Conservation (phyloP, 2,113 vertebrate genomes). For the Amphiprion ocellaris region DNA sequence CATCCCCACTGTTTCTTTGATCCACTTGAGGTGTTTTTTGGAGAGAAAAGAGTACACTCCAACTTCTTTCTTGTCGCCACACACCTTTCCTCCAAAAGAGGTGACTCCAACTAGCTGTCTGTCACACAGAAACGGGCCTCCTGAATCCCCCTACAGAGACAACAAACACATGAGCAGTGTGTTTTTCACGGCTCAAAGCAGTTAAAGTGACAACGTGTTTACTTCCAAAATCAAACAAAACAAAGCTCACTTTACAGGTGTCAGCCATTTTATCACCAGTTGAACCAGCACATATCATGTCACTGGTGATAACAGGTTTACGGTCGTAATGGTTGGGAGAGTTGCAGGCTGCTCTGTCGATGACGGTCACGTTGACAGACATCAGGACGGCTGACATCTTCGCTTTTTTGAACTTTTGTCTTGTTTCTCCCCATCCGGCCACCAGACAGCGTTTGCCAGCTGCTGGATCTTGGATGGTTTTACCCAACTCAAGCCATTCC, state of each 20-base stretch:
- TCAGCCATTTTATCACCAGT: background rate
- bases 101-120: constrained; percentile 57
- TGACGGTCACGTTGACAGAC: constrained; percentile 66
- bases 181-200: background rate
- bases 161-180: background rate
- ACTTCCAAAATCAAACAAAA: background rate
- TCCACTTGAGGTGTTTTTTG: constrained; percentile 54
- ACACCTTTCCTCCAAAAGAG: constrained; percentile 33
- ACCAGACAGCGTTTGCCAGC: constrained; percentile 54
- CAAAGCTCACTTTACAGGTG: constrained; percentile 53
- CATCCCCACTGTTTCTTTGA: constrained; percentile 47
- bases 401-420: accelerated
- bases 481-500: background rate
- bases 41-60: constrained; percentile 74
- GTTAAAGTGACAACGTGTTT: background rate
- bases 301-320: constrained; percentile 41
- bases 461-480: background rate
- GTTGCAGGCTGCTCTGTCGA: constrained; percentile 67
- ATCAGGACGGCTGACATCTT: constrained; percentile 62
- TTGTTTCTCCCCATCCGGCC: constrained; percentile 74
- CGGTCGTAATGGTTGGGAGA: constrained; percentile 53
- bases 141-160: constrained; percentile 73
- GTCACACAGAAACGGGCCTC: constrained; percentile 74
- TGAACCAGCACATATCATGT: constrained; percentile 75
- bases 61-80: constrained; percentile 35